Conservation (phyloP, 2,888 invertebrate genomes). For the Cepaea hortensis region DNA sequence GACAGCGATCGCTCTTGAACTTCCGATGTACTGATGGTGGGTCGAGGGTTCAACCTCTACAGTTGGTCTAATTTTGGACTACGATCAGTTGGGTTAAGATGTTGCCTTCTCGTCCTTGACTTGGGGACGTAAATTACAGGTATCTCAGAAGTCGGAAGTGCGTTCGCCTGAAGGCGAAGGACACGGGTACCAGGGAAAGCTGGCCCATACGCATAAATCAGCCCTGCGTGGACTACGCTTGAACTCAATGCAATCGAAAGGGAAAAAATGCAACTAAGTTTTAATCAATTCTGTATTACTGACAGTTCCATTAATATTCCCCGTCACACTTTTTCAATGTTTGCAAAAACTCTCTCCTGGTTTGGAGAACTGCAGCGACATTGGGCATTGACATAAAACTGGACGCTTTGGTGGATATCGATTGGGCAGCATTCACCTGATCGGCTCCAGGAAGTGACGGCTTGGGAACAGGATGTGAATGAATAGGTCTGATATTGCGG, state of each 20-base stretch:
- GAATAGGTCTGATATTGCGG: conserved; percentile 30
- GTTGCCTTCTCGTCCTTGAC: too few relatives aligned
- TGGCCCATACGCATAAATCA: too few relatives aligned
- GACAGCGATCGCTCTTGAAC: not conserved
- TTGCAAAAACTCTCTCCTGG: not conserved
- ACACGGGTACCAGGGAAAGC: too few relatives aligned
- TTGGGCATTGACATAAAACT: not conserved
- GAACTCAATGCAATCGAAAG: too few relatives aligned
- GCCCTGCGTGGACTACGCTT: too few relatives aligned
- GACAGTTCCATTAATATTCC: not conserved
- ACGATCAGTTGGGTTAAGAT: too few relatives aligned
- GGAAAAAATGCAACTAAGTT: not conserved
- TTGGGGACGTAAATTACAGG: too few relatives aligned
- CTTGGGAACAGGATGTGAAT: conserved; percentile 23
- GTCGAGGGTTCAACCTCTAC: not conserved
- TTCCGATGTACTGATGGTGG: not conserved
- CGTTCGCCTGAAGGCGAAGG: too few relatives aligned
- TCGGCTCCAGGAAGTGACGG: conserved; percentile 16
- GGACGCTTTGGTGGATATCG: conserved; percentile 9
- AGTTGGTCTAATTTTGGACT: not conserved
- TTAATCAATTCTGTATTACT: not conserved
- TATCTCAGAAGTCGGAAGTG: too few relatives aligned
- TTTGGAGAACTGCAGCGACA: not conserved
- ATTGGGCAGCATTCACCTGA: conserved; percentile 8
- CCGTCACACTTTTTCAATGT: not conserved